Evolutionary conservation across 1,140 invertebrate species (phyloP).

Genomic region (Anagrus nilaparvatae): DNA sequence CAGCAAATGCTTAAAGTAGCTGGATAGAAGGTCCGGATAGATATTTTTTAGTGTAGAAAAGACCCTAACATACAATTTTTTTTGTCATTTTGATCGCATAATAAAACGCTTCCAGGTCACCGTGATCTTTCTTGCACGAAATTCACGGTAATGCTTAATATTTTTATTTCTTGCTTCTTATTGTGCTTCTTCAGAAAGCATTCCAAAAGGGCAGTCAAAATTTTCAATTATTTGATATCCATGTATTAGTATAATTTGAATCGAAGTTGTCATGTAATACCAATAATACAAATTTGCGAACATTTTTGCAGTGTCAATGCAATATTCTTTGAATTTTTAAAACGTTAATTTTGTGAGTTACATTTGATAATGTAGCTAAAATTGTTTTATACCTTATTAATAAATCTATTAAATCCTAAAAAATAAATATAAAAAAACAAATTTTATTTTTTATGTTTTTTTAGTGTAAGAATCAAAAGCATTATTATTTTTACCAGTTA

Average conservation of each 20-base stretch:
- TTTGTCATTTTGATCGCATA: too few relatives aligned
- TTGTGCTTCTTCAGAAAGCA: constrained; percentile 25
- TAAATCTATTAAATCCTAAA: constrained; percentile 8
- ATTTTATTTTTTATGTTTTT: constrained; percentile 10
- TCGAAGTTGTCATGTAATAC: constrained; percentile 20
- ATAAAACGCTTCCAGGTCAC: too few relatives aligned
- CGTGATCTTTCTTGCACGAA: too few relatives aligned
- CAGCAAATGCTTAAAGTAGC: too few relatives aligned
- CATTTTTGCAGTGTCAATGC: constrained; percentile 19
- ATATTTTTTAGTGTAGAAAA: too few relatives aligned
- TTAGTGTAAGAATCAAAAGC: constrained; percentile 11
- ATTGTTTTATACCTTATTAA: constrained; percentile 23
- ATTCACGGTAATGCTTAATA: too few relatives aligned
- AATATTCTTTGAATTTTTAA: constrained; percentile 20
- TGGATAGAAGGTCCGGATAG: too few relatives aligned
- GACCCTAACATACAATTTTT: too few relatives aligned
- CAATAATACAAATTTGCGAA: constrained; percentile 18
- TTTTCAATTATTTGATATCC: too few relatives aligned
- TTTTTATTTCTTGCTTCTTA: too few relatives aligned
- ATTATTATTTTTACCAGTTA: constrained; percentile 15
- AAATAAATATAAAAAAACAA: constrained; percentile 8
- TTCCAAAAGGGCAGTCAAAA: too few relatives aligned
- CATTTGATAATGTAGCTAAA: constrained; percentile 23
- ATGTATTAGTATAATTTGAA: constrained; percentile 26
- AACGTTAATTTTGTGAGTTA: constrained; percentile 21